Conservation (phyloP, 2,888 invertebrate species). For the Clistopyga incitator region DNA sequence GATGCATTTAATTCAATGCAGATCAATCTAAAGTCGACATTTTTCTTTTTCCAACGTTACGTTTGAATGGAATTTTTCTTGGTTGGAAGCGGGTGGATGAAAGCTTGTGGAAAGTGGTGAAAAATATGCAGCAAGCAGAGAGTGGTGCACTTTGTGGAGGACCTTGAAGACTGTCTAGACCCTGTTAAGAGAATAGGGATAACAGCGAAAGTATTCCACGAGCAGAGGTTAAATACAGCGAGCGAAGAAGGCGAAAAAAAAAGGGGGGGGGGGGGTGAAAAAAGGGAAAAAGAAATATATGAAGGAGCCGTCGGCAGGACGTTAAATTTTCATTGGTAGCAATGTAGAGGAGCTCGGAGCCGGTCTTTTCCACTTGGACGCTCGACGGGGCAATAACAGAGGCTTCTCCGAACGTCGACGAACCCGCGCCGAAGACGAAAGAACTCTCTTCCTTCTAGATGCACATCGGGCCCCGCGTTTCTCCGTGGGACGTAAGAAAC, state of each 20-base stretch:
- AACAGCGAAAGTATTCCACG: slow-evolving; percentile 2
- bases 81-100: background rate
- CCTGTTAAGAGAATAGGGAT: background rate
- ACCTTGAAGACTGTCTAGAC: background rate
- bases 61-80: background rate
- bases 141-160: background rate
- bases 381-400: slow-evolving; percentile 55
- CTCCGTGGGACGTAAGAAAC: slow-evolving; percentile 27
- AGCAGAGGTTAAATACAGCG: background rate
- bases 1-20: background rate
- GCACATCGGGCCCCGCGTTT: slow-evolving; percentile 41
- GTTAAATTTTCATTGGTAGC: slow-evolving; percentile 59
- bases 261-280: no score
- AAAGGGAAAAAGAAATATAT: no score
- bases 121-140: background rate
- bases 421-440: slow-evolving; percentile 40
- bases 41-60: background rate
- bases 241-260: slow-evolving; percentile 22
- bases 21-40: background rate
- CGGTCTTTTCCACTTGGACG: slow-evolving; percentile 65
- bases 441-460: slow-evolving; percentile 43
- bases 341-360: slow-evolving; percentile 37
- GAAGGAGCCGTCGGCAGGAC: slow-evolving; percentile 23
- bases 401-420: slow-evolving; percentile 53
- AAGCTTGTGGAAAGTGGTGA: background rate